A percentile compares a stretch with the other conserved stretches of the same genome.
phyloP scores from a whole-genome alignment of 30 jellyfish, hydroid and myxozoan species.

The Sanderia malayensis region DNA sequence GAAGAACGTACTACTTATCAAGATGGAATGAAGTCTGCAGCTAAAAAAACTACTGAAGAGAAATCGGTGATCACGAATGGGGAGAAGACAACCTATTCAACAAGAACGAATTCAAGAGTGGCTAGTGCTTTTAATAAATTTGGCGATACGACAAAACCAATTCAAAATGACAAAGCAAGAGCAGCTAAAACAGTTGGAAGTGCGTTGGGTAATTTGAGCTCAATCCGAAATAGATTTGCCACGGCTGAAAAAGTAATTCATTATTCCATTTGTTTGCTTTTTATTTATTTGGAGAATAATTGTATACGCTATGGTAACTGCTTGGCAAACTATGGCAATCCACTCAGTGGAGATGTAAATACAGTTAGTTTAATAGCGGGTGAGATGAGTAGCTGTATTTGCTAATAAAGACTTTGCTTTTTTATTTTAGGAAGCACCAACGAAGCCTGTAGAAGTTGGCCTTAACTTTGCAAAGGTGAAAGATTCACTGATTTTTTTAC shows the following conservation, averaged over 20 bases:
- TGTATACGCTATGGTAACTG: too few species aligned
- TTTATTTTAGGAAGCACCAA: conserved; percentile 19
- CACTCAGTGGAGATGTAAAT: too few species aligned
- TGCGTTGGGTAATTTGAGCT: conserved; percentile 51
- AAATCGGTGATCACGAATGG: conserved; percentile 29
- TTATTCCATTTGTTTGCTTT: not conserved
- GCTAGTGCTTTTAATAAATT: conserved; percentile 28
- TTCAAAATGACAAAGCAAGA: conserved; percentile 20
- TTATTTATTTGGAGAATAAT: not conserved
- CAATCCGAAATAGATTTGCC: conserved; percentile 43
- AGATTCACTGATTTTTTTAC: too few species aligned
- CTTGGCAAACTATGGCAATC: too few species aligned
- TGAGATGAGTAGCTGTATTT: too few species aligned
- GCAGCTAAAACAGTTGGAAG: conserved; percentile 55
- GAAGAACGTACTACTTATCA: conserved; percentile 37
- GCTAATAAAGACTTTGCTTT: not conserved
- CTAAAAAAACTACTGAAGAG: conserved; percentile 8
- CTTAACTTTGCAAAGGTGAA: conserved; percentile 39
- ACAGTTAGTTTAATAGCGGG: too few species aligned
- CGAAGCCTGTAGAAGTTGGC: conserved; percentile 45
- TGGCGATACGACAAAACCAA: too few species aligned
- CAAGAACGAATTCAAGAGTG: conserved; percentile 36
- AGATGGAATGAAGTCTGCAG: conserved; percentile 23
- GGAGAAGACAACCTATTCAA: conserved; percentile 13
- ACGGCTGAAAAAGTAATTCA: conserved; percentile 46